Conservation (phyloP, 2,113 vertebrate genomes). For the Cephalophus harveyi region DNA sequence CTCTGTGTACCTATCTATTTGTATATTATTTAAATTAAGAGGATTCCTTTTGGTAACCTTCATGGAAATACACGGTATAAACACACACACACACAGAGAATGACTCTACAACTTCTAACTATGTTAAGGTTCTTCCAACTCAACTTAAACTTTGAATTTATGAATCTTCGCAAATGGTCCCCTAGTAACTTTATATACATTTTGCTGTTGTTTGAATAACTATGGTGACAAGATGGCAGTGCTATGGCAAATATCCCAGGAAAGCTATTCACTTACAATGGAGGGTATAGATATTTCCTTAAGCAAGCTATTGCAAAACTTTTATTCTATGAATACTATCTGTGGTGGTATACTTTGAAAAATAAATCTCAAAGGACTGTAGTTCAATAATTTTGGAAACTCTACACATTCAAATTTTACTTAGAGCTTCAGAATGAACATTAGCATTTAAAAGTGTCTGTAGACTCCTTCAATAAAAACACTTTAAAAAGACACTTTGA, state of each 20-base stretch:
- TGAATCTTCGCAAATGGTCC: neutral
- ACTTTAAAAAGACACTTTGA: neutral
- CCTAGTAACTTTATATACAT: neutral
- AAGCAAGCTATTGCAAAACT: neutral
- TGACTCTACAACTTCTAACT: neutral
- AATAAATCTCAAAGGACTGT: neutral
- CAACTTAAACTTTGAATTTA: neutral
- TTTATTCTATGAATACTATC: neutral
- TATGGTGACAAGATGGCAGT: neutral
- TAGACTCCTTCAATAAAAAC: neutral
- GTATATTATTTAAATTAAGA: neutral
- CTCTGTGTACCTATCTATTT: neutral
- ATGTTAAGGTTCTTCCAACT: neutral
- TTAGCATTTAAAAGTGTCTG: neutral
- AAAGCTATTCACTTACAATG: neutral
- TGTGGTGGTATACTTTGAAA: neutral
- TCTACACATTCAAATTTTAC: neutral
- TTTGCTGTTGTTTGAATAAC: neutral
- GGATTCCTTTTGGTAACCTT: neutral
- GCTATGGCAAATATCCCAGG: neutral
- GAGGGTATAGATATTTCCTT: neutral
- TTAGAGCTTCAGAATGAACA: neutral
- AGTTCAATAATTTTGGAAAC: neutral
- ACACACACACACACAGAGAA: neutral
- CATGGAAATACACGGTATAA: neutral